A percentile compares a stretch with the other conserved stretches of the same genome.
phyloP scores from a whole-genome alignment of 2,888 invertebrate genomes.

The Drosophila algonquin region DNA sequence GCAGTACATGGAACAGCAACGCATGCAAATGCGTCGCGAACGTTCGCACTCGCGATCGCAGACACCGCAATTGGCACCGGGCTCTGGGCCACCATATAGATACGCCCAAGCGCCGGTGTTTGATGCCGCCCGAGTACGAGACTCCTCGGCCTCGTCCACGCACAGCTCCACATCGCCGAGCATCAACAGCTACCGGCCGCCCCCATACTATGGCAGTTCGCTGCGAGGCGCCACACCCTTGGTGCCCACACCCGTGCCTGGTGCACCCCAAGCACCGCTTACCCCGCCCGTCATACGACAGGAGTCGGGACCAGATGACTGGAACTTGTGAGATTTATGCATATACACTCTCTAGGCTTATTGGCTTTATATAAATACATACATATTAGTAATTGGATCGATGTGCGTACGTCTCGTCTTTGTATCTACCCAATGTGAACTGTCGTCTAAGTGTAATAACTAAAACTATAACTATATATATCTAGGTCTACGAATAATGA shows the following conservation, averaged over 20 bases:
- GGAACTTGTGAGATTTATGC: constrained; percentile 78
- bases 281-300: constrained; percentile 58
- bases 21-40: constrained; percentile 48
- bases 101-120: constrained; percentile 77
- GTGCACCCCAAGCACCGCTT: constrained; percentile 57
- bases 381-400: constrained; percentile 25
- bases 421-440: constrained; percentile 27
- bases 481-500: constrained; percentile 39
- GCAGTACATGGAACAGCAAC: constrained; percentile 53
- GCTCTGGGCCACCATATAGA: constrained; percentile 57
- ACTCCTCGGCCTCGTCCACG: constrained; percentile 72
- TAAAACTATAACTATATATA: neutral
- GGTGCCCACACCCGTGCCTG: constrained; percentile 71
- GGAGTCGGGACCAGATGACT: constrained; percentile 75
- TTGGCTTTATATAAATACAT: constrained; percentile 25
- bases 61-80: constrained; percentile 58
- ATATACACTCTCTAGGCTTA: constrained; percentile 43
- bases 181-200: constrained; percentile 52
- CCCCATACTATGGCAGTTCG: constrained; percentile 61
- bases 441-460: constrained; percentile 29
- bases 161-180: constrained; percentile 63
- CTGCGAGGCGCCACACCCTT: constrained; percentile 61
- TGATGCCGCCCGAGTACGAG: constrained; percentile 63
- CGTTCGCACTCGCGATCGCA: constrained; percentile 66
- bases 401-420: constrained; percentile 33